Evolutionary conservation across 2,113 vertebrate species (phyloP).

Genomic region (Platysternon megacephalum): DNA sequence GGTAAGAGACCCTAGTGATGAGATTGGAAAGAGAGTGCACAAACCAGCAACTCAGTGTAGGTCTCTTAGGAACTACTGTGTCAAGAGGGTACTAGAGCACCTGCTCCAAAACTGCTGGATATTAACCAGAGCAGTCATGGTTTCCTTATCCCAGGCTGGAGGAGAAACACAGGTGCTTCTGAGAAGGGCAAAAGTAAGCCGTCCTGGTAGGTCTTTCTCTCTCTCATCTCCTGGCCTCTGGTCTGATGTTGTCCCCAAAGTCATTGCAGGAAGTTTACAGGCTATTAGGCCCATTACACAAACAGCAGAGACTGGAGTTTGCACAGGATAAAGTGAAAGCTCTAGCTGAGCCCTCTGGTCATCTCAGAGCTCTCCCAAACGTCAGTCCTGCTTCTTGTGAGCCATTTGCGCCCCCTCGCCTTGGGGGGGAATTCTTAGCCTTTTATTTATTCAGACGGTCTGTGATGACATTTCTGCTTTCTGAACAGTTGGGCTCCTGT

Average conservation of each 20-base stretch:
- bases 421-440: neutral
- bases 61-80: neutral
- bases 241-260: neutral
- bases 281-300: neutral
- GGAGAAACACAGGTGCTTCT: too few relatives aligned
- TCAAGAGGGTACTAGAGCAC: too few relatives aligned
- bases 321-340: neutral
- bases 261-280: neutral
- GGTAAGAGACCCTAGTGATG: neutral
- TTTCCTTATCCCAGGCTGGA: too few relatives aligned
- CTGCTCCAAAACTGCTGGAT: too few relatives aligned
- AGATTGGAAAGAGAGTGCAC: neutral
- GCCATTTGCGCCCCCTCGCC: neutral
- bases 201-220: too few relatives aligned
- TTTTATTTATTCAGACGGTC: neutral
- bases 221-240: too few relatives aligned
- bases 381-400: neutral
- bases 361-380: neutral
- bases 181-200: too few relatives aligned
- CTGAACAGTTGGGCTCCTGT: neutral
- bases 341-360: neutral
- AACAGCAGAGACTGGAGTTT: neutral
- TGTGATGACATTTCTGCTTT: neutral
- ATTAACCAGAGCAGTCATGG: too few relatives aligned
- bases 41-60: neutral